Evolutionary conservation across 2,888 invertebrate genomes (phyloP), one percentile per base, ranked within the genome.

Genomic region (Tetragonula carbonaria): DNA sequence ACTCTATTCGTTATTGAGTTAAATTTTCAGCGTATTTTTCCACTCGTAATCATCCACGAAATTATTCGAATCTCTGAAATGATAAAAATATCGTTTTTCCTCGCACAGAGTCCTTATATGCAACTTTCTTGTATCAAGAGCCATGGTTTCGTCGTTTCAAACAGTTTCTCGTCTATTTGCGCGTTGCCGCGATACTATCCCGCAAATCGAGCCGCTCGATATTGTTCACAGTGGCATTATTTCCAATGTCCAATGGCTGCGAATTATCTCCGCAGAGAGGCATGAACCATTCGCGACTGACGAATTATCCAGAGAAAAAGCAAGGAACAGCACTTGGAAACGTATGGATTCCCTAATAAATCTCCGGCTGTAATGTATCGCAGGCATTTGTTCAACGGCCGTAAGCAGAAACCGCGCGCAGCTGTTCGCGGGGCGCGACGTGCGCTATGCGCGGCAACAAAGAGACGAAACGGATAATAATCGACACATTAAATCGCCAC

Each of bases 381-480:
- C 4, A n/a, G n/a, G 75, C 82, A 73, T 81, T 81, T 62, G 78
- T 78, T 81, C 55, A 68, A 23, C 71, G 50, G 51, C 33, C 23
- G 18, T 57, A 67, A 21, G 2, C 28, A 18, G 72, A 45, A 62
- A 51, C 57, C 75, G n/a, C 18, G 53, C 53, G 59, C 81, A 78
- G 78, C 82, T 82, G 82, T 72, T 75, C 72, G 67, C 80, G 16
- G 51, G 50, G 57, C 62, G 45, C 62, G 45, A 72, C 75, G 72
- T 65, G 53, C 63, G 53, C 63, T 55, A 55, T 21, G 8, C 38
- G 59, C 51, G 63, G 53, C 57, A 38, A 73, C 62, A 57, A 78
- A 73, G 57, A 76, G 53, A 63, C 76, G 55, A 72, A 76, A 63
- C 50, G 63, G 67, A 59, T 55, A 75, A 75, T 72, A 78, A 77